These are phyloP conservation scores for Tenthredo distinguenda DNA, from an alignment of 2,888 invertebrate genomes.

Conservation along the genomic window DNA sequence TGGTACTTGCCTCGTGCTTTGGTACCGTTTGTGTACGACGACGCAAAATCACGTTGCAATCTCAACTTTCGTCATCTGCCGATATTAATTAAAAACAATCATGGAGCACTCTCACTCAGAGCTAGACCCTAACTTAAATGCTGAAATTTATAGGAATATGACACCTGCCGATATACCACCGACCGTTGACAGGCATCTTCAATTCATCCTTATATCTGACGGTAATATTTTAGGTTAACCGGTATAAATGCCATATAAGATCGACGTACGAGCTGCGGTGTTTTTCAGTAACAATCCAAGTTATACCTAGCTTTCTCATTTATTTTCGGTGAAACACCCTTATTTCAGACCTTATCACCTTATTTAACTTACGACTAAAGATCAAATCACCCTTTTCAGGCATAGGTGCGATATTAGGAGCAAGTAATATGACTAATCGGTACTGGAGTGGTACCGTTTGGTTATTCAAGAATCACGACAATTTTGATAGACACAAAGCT, in stretches of 20 bases:
- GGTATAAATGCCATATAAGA: background rate
- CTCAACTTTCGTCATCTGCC: background rate
- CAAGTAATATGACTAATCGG: slow-evolving; percentile 81
- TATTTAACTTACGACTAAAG: background rate
- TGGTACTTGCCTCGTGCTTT: background rate
- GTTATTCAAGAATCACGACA: slow-evolving; percentile 76
- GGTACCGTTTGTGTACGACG: background rate
- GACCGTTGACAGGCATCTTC: slow-evolving; percentile 70
- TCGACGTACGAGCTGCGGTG: background rate
- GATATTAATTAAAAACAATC: background rate
- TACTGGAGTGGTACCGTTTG: slow-evolving; percentile 83
- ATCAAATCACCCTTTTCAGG: slow-evolving; percentile 73
- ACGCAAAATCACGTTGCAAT: background rate
- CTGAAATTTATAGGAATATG: slow-evolving; percentile 74
- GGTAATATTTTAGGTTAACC: slow-evolving; percentile 67
- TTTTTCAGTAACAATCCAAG: background rate
- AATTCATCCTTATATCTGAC: slow-evolving; percentile 72
- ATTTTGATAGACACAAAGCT: slow-evolving; percentile 76
- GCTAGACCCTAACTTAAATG: slow-evolving; percentile 72
- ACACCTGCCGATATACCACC: slow-evolving; percentile 66
- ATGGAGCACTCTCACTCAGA: slow-evolving; percentile 38
- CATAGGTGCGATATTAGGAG: slow-evolving; percentile 81
- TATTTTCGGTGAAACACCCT: too few relatives aligned
- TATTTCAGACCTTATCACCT: too few relatives aligned
- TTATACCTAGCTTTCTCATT: background rate